phyloP scores from a whole-genome alignment of 2,113 vertebrate genomes.

The Marcusenius ussheri region DNA sequence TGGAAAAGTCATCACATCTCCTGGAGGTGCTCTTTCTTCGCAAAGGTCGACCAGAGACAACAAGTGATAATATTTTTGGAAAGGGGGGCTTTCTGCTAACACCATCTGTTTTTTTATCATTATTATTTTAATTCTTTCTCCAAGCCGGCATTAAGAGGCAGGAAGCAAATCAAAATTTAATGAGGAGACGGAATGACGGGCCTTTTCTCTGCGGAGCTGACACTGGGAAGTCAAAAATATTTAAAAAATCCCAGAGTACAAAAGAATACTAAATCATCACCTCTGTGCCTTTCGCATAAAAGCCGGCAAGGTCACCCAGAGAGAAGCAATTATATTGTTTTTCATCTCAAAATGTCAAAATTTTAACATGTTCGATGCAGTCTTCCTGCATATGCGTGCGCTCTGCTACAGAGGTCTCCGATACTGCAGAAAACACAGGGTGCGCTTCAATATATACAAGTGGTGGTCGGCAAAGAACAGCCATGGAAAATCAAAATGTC shows the following conservation, averaged over 20 bases:
- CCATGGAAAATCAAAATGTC: neutral
- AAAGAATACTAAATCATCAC: conserved; percentile 24
- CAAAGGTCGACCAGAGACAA: neutral
- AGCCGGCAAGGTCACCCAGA: neutral
- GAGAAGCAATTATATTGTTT: neutral
- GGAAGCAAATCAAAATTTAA: conserved; percentile 27
- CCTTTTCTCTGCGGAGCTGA: conserved; percentile 16
- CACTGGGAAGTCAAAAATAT: conserved; percentile 15
- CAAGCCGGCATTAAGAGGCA: conserved; percentile 13
- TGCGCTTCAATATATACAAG: neutral
- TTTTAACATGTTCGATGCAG: neutral
- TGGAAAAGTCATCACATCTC: neutral
- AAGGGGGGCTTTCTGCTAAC: neutral
- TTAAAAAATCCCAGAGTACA: conserved; percentile 17
- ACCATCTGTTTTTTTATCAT: neutral
- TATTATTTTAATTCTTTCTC: neutral
- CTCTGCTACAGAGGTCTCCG: neutral
- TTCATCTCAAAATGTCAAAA: conserved; percentile 2
- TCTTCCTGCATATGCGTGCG: no score
- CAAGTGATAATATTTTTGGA: neutral
- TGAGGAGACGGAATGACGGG: conserved; percentile 20
- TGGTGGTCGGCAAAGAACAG: neutral
- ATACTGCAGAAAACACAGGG: neutral
- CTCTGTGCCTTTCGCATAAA: neutral
- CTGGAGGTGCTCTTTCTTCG: neutral